A percentile compares a stretch with the other conserved stretches of the same genome.
These are phyloP conservation scores for Scophthalmus maximus DNA, from an alignment of 2,113 vertebrate genomes.

Conservation along the genomic window DNA sequence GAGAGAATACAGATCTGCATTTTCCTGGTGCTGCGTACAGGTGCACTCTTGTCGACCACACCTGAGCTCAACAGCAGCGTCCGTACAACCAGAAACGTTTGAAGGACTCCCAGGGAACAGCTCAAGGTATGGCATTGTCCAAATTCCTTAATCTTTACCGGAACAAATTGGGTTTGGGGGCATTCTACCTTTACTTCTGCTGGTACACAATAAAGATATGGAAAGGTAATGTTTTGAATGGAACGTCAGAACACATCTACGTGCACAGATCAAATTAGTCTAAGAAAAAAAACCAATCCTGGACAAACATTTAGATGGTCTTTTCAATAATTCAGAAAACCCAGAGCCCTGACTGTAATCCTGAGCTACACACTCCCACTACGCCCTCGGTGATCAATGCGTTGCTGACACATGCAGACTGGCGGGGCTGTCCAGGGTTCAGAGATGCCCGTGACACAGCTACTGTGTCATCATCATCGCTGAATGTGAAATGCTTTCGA, in stretches of 20 bases:
- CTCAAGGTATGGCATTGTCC: neutral
- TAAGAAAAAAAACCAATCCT: neutral
- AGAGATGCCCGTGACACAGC: conserved; percentile 24
- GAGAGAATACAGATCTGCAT: too few species aligned
- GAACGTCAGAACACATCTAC: neutral
- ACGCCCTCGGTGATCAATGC: conserved; percentile 30
- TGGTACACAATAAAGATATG: too few species aligned
- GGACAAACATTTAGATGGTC: too few species aligned
- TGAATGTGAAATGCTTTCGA: conserved; percentile 34
- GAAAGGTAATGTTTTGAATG: neutral
- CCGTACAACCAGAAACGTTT: neutral
- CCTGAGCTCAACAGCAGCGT: neutral
- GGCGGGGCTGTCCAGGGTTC: conserved; percentile 11
- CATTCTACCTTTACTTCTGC: too few species aligned
- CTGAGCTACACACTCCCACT: conserved; percentile 8
- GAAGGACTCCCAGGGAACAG: too few species aligned
- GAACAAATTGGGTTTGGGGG: too few species aligned
- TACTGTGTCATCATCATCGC: conserved; percentile 50
- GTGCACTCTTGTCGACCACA: neutral
- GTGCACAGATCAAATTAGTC: neutral
- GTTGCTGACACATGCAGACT: conserved; percentile 56
- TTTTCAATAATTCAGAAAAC: neutral
- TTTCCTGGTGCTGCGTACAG: neutral
- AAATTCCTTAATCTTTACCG: too few species aligned
- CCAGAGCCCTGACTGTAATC: neutral